These are phyloP conservation scores for Nycticryphes semicollaris DNA, from an alignment of 2,113 vertebrate genomes.

Conservation along the genomic window DNA sequence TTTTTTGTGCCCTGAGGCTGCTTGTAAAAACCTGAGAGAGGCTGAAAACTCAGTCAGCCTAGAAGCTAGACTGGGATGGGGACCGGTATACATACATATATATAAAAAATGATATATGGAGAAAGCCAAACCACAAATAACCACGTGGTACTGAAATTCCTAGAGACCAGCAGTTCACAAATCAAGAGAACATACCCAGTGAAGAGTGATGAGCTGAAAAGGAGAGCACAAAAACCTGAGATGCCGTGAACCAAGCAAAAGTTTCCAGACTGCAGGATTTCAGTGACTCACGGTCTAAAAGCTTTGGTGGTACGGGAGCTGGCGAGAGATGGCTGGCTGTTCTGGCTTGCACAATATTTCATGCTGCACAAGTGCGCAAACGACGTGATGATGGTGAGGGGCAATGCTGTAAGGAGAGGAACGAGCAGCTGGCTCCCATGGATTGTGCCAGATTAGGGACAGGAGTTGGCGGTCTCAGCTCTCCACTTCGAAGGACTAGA, in stretches of 20 bases:
- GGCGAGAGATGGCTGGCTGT: neutral
- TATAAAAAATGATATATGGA: neutral
- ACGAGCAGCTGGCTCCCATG: rapidly evolving
- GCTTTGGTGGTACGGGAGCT: neutral
- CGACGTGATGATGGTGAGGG: neutral
- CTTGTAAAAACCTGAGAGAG: neutral
- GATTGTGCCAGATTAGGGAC: rapidly evolving
- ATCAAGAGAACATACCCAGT: neutral
- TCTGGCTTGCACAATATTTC: neutral
- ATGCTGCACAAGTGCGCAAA: rapidly evolving
- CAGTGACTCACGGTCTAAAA: neutral
- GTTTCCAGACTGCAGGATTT: neutral
- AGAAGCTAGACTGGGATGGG: neutral
- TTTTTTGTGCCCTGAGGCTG: neutral
- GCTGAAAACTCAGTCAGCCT: neutral
- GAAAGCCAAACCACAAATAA: constrained; percentile 26
- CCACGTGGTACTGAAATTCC: neutral
- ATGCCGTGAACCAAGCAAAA: rapidly evolving
- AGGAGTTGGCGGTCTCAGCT: neutral
- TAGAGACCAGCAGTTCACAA: constrained; percentile 24
- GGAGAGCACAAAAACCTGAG: neutral
- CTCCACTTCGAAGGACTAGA: neutral
- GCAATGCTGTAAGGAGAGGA: neutral
- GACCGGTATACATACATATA: neutral
- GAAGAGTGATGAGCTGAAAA: constrained; percentile 22